Conservation (phyloP, 2,888 invertebrate species). For the Lepidonotus clava region DNA sequence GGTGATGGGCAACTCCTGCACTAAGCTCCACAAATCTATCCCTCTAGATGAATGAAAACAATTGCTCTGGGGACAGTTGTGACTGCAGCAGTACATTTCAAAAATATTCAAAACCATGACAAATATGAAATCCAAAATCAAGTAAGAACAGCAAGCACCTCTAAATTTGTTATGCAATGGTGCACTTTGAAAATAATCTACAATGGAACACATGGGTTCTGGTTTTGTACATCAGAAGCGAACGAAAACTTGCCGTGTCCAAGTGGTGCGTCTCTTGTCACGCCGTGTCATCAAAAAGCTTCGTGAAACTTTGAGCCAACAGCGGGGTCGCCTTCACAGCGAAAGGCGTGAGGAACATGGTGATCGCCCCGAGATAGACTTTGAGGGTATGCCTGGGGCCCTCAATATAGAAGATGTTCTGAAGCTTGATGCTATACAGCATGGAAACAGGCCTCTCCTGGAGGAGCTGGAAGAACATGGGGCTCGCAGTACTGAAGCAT, state of each 20-base stretch:
- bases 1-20: neutral
- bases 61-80: conserved; percentile 26
- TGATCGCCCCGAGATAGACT: neutral
- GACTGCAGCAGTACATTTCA: conserved; percentile 9
- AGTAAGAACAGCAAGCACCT: no score
- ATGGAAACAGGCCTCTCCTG: conserved; percentile 1
- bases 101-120: neutral
- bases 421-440: conserved; percentile 20
- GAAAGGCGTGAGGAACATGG: conserved; percentile 2
- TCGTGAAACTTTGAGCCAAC: neutral
- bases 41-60: neutral
- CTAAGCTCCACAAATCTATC: neutral
- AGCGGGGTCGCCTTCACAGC: conserved; percentile 39
- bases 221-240: conserved; percentile 52
- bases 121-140: neutral
- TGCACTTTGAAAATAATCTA: neutral
- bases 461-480: neutral
- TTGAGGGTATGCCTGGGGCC: neutral
- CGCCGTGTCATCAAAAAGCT: conserved; percentile 50
- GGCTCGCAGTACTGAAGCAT: neutral
- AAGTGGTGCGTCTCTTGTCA: conserved; percentile 55
- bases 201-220: neutral
- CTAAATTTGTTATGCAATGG: no score
- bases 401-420: conserved; percentile 28
- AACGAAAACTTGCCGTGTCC: conserved; percentile 54